Evolutionary conservation across 2,113 vertebrate genomes (phyloP), one percentile per base, ranked within the genome.

Genomic region (Clupea harengus): DNA sequence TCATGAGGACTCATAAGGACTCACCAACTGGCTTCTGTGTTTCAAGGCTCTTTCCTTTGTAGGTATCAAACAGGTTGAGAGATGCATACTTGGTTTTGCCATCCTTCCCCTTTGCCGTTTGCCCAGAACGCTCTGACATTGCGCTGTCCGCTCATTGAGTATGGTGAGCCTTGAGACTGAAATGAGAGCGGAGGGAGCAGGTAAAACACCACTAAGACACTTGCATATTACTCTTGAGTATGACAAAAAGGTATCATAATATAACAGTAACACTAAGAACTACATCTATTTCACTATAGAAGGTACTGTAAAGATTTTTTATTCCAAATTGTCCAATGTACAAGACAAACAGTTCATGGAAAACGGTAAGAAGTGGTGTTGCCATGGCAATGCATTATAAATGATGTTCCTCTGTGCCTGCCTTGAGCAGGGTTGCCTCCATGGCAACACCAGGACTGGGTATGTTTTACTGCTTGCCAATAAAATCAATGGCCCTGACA

Each of bases 131-230:
- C 97, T 98, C 97, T 96, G 97, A 97, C 97, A 98, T 98, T 95
- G 97, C 97, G 97, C 97, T 97, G 97, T 97, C 97, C 96, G 96
- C 96, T 98, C 97, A 98, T 98, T 97, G 97, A 97, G 97, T 97
- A 98, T 93, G 97, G 95, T 97, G 97, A 97, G 95, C 95, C 96
- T 96, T 96, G 96, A 96, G 96, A 95, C 97, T 96, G 94, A 85
- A 89, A 89, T 89, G 91, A 88, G 92, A 50, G 9, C 45, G 15
- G 81, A 64, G 44, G 78, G 22, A 17, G 6, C 45, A 5, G 50
- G 18, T 85, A 80, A 17, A 22, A 32, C 28, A 78, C 72, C 10
- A 75, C 25, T 15, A 32, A 78, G 32, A 39, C 72, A 44, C 5
- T 78, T 3, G 2, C 9, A 39, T 78, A 44, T 78, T 28, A 67